Evolutionary conservation across 2,797 vertebrate genomes (phyloP), one percentile per base, ranked within the genome.

Genomic region (Amazonetta brasiliensis): DNA sequence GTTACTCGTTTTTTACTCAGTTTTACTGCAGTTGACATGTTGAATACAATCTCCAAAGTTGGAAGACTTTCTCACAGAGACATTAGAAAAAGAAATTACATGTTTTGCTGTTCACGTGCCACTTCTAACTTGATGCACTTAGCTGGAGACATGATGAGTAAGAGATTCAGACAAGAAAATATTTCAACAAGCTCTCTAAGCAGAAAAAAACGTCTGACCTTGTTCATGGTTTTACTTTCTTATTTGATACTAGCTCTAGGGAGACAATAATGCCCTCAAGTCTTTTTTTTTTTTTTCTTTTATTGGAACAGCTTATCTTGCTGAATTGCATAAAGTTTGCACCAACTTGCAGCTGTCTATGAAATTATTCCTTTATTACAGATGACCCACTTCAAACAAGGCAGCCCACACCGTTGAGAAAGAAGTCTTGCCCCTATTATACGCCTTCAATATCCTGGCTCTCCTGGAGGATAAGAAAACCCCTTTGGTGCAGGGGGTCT

Each of bases 291-390:
- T 58, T 60, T 37, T 80, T 69, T 71, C 60, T 43, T 62, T 37
- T 12, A 58, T 50, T 85, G 54, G 22, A 85, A 66, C 25, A 68
- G 31, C 67, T 73, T 64, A 48, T 35, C 37, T 84, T 59, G 75
- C 50, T 7, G 3, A 88, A 22, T 13, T 62, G 6, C 28, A 4
- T 44, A 79, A 73, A 85, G 85, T 81, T 63, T 77, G 60, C 23
- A 73, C 74, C 54, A 59, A 83, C 28, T 48, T 62, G 23, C 66
- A 92, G 54, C 55, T 16, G 7, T 7, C 81, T 41, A 33, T 93
- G 46, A 90, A 92, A 94, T 63, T 55, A 87, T 55, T 56, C 55
- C 37, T 91, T 94, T 46, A 79, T 92, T 89, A 92, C 87, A 87
- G 1, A 63, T 28, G 56, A 48, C 28, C n/a, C 26, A 90, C 58